Evolutionary conservation across 2,113 vertebrate genomes (phyloP).

Genomic region (Sylvietta virens): DNA sequence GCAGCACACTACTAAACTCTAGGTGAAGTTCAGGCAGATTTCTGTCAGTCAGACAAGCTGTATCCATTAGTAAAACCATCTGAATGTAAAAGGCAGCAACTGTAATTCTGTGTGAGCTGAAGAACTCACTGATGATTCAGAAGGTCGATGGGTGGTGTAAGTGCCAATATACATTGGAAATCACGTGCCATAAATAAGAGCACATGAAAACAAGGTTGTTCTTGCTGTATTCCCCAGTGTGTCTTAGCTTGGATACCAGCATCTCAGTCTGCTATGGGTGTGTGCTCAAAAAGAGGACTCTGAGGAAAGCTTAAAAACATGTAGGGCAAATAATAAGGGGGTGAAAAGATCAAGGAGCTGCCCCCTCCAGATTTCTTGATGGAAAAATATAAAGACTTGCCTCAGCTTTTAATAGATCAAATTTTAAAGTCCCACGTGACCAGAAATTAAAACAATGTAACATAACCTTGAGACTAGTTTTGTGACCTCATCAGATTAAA

Average conservation of each 20-base stretch:
- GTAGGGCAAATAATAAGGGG: not conserved
- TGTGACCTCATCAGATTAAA: not conserved
- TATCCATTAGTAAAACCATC: not conserved
- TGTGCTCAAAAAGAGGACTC: not conserved
- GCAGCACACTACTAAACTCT: not conserved
- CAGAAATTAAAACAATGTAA: constrained; percentile 1
- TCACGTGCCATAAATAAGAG: not conserved
- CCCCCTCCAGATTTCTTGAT: not conserved
- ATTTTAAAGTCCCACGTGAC: not conserved
- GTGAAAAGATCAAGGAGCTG: not conserved
- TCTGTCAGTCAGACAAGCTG: not conserved
- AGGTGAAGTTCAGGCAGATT: not conserved
- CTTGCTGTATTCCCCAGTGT: not conserved
- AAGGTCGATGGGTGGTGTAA: not conserved
- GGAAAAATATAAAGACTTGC: not conserved
- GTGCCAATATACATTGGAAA: not conserved
- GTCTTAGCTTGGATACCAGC: not conserved
- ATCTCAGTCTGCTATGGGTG: not conserved
- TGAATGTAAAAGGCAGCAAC: not conserved
- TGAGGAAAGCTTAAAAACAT: not conserved
- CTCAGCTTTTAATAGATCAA: not conserved
- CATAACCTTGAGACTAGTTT: not conserved
- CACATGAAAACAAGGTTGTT: not conserved
- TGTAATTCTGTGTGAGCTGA: not conserved
- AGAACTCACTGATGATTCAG: not conserved